Base-by-base conservation (phyloP, 1,140 invertebrate species). In the Saccostrea glomerata region DNA sequence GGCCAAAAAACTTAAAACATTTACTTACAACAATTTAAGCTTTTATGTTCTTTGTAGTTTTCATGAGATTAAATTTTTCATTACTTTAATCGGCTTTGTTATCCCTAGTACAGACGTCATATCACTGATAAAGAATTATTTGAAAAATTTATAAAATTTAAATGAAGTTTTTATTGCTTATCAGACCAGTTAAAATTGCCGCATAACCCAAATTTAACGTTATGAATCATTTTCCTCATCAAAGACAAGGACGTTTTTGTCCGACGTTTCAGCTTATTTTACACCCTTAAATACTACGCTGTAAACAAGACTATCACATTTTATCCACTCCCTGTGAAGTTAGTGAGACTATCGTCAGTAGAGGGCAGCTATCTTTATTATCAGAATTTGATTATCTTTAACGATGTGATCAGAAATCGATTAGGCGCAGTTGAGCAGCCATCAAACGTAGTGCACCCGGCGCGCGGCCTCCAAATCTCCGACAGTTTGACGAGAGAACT, bases 381-480 rank as follows among this genome's bases (percentile, higher is more conserved):
- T 77, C 70, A 36, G 23, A 77, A 36, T 77, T 77, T 36, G 70
- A 77, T 17, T 36, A 36, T 77, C 70, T 77, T 77, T 77, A 36
- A 77, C 70, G 70, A 77, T 77, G 30, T 77, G 23, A 77, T 77
- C 70, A 77, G 70, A 77, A 77, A 77, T 77, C 70, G 70, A 77
- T 77, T 77, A 77, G 70, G 12, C 23, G 5, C 7, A 25, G 70
- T 25, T 12, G 70, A 25, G 25, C 23, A 36, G 25, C 70, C 30
- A 77, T 77, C 70, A 77, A 30, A 77, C 70, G 70, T 25, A 4
- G 9, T 36, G 70, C 70, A 77, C 70, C 70, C 70, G 25, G 25
- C 30, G 70, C 25, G 70, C 70, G 70, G 70, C 70, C 2, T 63
- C 13, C 12, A 12, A 15, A 4, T 12, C 30, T 7, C 25, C 30